Evolutionary conservation across 2,888 invertebrate species (phyloP).

Genomic region (Coenonympha arcania): DNA sequence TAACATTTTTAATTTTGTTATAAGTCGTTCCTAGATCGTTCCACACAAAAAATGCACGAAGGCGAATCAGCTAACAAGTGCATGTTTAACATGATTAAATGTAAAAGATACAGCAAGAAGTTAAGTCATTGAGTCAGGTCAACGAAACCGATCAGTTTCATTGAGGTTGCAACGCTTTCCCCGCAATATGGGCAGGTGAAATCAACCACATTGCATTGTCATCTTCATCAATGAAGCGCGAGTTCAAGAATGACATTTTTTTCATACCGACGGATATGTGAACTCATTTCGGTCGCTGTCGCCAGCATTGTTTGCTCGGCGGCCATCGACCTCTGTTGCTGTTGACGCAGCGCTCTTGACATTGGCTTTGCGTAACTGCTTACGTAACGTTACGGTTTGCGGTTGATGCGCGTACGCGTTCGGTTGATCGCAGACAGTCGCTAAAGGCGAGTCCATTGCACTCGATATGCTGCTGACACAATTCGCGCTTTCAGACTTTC

Average conservation of each 20-base stretch:
- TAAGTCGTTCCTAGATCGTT: too few species aligned
- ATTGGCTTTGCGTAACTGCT: constrained; percentile 58
- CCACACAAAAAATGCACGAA: too few species aligned
- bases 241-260: constrained; percentile 26
- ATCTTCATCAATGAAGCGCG: constrained; percentile 29
- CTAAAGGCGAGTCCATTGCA: too few species aligned
- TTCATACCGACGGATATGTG: constrained; percentile 32
- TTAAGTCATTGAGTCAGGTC: too few species aligned
- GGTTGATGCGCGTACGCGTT: constrained; percentile 17
- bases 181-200: constrained; percentile 21
- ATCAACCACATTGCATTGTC: constrained; percentile 16
- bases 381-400: constrained; percentile 31
- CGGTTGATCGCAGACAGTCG: too few species aligned
- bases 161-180: constrained; percentile 4
- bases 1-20: too few species aligned
- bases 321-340: constrained; percentile 45
- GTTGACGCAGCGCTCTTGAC: constrained; percentile 59
- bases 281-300: constrained; percentile 30
- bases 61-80: too few species aligned
- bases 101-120: too few species aligned
- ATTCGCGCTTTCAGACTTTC: too few species aligned
- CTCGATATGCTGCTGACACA: too few species aligned
- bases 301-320: constrained; percentile 46
- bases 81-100: too few species aligned
- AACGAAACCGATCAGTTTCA: neutral